phyloP scores from a whole-genome alignment of 2,888 invertebrate genomes.

The Lasioglossum morio region DNA sequence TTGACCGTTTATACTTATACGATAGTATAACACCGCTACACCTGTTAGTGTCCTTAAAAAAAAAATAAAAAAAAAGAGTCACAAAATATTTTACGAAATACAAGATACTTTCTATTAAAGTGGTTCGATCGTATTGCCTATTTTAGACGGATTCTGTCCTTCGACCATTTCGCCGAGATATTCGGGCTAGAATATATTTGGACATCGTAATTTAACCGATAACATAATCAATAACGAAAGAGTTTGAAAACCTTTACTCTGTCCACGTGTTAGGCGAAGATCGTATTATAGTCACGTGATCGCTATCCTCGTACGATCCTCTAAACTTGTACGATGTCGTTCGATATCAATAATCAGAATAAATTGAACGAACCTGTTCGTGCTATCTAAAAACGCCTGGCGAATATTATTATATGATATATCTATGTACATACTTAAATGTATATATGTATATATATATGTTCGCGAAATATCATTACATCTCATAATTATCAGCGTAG shows the following conservation, averaged over 20 bases:
- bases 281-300: constrained; percentile 50
- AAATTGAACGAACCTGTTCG: neutral
- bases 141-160: neutral
- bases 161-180: neutral
- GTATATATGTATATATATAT: neutral
- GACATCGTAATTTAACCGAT: neutral
- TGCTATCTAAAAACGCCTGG: neutral
- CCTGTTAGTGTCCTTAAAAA: neutral
- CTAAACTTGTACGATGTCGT: constrained; percentile 15
- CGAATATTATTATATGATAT: constrained; percentile 20
- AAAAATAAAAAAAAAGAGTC: neutral
- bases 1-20: constrained; percentile 11
- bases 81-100: neutral
- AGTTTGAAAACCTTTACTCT: constrained; percentile 47
- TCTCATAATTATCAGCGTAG: constrained; percentile 6
- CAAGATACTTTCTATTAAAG: neutral
- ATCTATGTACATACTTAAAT: neutral
- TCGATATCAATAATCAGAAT: neutral
- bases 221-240: constrained; percentile 29
- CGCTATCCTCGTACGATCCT: constrained; percentile 41
- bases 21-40: neutral
- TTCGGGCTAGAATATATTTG: neutral
- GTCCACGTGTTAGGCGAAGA: constrained; percentile 43
- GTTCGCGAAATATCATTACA: neutral
- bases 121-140: neutral